phyloP scores from a whole-genome alignment of 1,140 invertebrate genomes.

The Neodiprion pinetum region DNA sequence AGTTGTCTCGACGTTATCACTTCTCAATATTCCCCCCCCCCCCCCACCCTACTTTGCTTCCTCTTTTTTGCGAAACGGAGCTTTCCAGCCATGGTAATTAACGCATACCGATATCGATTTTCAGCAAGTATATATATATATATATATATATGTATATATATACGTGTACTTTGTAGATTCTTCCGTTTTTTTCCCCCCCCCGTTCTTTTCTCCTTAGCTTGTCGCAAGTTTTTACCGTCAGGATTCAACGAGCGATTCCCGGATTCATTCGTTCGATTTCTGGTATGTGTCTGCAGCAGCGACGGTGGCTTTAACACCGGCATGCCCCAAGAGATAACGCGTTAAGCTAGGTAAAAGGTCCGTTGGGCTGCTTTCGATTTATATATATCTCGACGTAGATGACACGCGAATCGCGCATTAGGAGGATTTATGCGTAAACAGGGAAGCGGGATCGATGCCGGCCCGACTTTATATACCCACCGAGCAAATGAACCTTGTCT shows the following conservation, averaged over 20 bases:
- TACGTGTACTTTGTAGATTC: too few relatives aligned
- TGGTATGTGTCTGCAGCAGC: too few relatives aligned
- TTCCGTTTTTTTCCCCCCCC: background rate
- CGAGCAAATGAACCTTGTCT: too few relatives aligned
- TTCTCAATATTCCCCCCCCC: too few relatives aligned
- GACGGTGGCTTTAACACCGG: background rate
- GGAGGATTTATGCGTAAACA: constrained; percentile 7
- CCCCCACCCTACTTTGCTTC: too few relatives aligned
- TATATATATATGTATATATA: too few relatives aligned
- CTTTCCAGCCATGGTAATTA: too few relatives aligned
- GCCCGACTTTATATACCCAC: background rate
- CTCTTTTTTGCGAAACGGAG: background rate
- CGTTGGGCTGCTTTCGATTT: constrained; percentile 1
- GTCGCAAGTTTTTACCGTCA: too few relatives aligned
- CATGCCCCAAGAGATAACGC: background rate
- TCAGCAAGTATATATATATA: too few relatives aligned
- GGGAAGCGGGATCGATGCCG: background rate
- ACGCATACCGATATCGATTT: too few relatives aligned
- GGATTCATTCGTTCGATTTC: too few relatives aligned
- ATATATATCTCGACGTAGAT: background rate
- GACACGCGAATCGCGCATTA: constrained; percentile 4
- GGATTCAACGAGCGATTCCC: background rate
- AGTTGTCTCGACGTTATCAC: background rate
- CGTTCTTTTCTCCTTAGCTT: background rate
- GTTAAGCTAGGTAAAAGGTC: background rate